These are phyloP conservation scores for Callimorpha dominula DNA, from an alignment of 2,888 invertebrate species.

Conservation along the genomic window DNA sequence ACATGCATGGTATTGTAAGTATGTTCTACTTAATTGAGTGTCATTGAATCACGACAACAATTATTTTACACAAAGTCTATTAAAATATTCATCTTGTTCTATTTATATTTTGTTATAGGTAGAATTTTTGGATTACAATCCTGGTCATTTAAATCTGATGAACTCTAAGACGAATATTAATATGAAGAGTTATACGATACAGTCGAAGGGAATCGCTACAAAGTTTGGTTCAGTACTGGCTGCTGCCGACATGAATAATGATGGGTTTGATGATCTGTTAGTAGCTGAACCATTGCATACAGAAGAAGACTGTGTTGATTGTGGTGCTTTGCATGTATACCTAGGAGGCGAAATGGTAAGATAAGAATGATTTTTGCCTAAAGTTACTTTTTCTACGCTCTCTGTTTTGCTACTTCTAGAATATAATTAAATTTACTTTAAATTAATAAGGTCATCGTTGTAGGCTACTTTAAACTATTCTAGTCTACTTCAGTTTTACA, in stretches of 20 bases:
- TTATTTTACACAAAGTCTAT: background rate
- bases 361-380: background rate
- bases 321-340: constrained; percentile 46
- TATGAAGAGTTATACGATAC: background rate
- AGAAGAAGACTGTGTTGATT: constrained; percentile 34
- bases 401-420: background rate
- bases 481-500: too few species aligned
- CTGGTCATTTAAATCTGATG: background rate
- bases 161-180: background rate
- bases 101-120: constrained; percentile 23
- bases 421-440: background rate
- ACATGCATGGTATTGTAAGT: constrained; percentile 43
- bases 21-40: background rate
- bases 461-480: too few species aligned
- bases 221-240: constrained; percentile 40
- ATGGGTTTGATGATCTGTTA: constrained; percentile 33
- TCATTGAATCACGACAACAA: background rate
- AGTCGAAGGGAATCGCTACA: constrained; percentile 10
- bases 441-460: background rate
- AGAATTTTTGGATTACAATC: constrained; percentile 27
- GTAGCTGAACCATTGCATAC: constrained; percentile 38
- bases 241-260: constrained; percentile 36
- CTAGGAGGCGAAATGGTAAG: constrained; percentile 39
- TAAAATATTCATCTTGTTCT: background rate
- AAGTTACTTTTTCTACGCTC: background rate